These are phyloP conservation scores for Calliopsis andreniformis DNA, from an alignment of 1,140 invertebrate genomes.

Conservation along the genomic window DNA sequence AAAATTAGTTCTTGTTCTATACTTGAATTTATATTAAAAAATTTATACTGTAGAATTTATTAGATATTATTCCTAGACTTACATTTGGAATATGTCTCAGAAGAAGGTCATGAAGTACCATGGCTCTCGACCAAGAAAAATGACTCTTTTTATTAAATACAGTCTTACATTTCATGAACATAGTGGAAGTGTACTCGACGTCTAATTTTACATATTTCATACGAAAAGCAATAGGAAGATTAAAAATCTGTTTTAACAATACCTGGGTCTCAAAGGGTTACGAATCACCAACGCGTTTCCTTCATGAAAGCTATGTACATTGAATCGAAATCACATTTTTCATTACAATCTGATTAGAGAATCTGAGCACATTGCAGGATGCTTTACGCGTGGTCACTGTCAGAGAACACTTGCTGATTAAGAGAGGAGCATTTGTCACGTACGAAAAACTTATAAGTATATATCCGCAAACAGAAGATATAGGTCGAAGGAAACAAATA, in stretches of 20 bases:
- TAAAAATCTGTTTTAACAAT: constrained; percentile 1
- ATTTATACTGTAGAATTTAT: too few relatives aligned
- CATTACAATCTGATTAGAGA: not conserved
- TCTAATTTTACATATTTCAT: constrained; percentile 10
- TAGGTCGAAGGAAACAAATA: not conserved
- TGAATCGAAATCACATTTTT: constrained; percentile 12
- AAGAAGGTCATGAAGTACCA: too few relatives aligned
- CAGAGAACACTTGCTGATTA: constrained; percentile 18
- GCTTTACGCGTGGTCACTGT: constrained; percentile 3
- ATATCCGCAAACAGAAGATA: not conserved
- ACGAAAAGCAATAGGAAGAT: not conserved
- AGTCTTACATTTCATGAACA: constrained; percentile 71
- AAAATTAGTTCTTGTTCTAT: too few relatives aligned
- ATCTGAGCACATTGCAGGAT: not conserved
- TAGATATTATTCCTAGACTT: too few relatives aligned
- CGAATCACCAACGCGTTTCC: not conserved
- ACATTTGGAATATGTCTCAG: too few relatives aligned
- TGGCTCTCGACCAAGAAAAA: constrained; percentile 51
- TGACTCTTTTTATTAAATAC: constrained; percentile 73
- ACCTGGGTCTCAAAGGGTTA: not conserved
- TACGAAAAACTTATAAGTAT: constrained; percentile 4
- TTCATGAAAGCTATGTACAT: not conserved
- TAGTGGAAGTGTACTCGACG: constrained; percentile 31
- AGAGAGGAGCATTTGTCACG: not conserved
- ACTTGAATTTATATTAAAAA: too few relatives aligned